Evolutionary conservation across 2,888 invertebrate genomes (phyloP).

Genomic region (Aelia acuminata): DNA sequence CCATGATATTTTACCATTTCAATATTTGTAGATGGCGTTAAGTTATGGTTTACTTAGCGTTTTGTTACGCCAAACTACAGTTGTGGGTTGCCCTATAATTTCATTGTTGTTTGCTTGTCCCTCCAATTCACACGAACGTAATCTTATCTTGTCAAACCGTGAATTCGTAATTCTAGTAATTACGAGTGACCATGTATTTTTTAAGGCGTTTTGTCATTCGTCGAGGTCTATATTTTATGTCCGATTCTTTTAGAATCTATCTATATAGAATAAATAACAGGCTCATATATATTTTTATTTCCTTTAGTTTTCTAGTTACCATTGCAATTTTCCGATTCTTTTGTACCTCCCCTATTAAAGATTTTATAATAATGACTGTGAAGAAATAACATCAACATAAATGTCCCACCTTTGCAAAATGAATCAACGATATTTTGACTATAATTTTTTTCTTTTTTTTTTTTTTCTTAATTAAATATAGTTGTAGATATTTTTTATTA

Average conservation of each 20-base stretch:
- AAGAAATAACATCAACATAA: too few relatives aligned
- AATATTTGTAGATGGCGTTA: constrained; percentile 6
- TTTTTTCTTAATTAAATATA: too few relatives aligned
- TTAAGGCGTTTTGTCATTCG: constrained; percentile 10
- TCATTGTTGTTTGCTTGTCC: constrained; percentile 36
- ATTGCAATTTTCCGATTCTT: too few relatives aligned
- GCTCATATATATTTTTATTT: too few relatives aligned
- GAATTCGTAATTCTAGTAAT: constrained; percentile 37
- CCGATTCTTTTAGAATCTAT: neutral
- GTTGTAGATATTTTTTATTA: too few relatives aligned
- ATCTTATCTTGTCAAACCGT: constrained; percentile 14
- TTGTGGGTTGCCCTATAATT: constrained; percentile 15
- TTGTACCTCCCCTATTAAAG: too few relatives aligned
- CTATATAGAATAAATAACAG: too few relatives aligned
- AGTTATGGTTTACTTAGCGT: constrained; percentile 12
- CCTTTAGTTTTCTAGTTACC: too few relatives aligned
- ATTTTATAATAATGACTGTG: too few relatives aligned
- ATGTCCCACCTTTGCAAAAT: too few relatives aligned
- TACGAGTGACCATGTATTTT: constrained; percentile 13
- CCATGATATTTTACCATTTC: neutral
- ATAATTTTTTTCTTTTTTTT: too few relatives aligned
- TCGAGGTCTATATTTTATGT: neutral
- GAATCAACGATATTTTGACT: too few relatives aligned
- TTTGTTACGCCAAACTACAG: neutral
- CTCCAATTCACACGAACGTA: constrained; percentile 26